Evolutionary conservation across 2,113 vertebrate species (phyloP).

Genomic region (Leptocoma aspasia): DNA sequence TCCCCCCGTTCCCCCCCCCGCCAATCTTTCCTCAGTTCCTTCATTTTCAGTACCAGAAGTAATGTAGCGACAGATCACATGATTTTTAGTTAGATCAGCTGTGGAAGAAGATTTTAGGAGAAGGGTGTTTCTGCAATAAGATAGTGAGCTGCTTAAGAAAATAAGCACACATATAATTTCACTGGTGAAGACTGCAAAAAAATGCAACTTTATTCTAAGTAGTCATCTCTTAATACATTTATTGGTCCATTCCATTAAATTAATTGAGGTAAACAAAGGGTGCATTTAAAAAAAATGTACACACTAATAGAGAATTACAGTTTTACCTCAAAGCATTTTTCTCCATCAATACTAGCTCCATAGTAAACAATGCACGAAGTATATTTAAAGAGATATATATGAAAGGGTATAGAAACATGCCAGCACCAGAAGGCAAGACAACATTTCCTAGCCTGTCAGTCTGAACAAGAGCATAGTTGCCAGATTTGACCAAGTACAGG

Average conservation of each 20-base stretch:
- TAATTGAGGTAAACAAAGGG: slow-evolving; percentile 84
- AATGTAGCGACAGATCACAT: background rate
- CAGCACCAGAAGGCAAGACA: slow-evolving; percentile 71
- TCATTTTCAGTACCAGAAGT: background rate
- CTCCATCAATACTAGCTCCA: slow-evolving; percentile 67
- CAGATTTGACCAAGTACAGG: slow-evolving; percentile 45
- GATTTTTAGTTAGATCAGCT: background rate
- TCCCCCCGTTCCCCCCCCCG: too few species aligned
- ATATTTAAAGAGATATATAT: slow-evolving; percentile 61
- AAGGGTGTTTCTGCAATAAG: background rate
- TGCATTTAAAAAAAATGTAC: slow-evolving; percentile 75
- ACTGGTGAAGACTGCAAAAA: background rate
- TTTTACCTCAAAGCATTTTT: slow-evolving; percentile 68
- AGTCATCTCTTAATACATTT: slow-evolving; percentile 73
- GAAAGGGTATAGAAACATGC: slow-evolving; percentile 64
- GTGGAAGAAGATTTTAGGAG: background rate
- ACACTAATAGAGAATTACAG: slow-evolving; percentile 76
- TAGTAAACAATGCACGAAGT: slow-evolving; percentile 80
- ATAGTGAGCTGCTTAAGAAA: background rate
- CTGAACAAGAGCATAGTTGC: slow-evolving; percentile 24
- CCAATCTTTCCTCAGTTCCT: background rate
- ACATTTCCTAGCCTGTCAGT: slow-evolving; percentile 33
- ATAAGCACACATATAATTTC: background rate
- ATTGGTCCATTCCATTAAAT: slow-evolving; percentile 87
- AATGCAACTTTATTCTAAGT: background rate